Evolutionary conservation across 2,113 vertebrate species (phyloP).

Genomic region (Peucedramus taeniatus): DNA sequence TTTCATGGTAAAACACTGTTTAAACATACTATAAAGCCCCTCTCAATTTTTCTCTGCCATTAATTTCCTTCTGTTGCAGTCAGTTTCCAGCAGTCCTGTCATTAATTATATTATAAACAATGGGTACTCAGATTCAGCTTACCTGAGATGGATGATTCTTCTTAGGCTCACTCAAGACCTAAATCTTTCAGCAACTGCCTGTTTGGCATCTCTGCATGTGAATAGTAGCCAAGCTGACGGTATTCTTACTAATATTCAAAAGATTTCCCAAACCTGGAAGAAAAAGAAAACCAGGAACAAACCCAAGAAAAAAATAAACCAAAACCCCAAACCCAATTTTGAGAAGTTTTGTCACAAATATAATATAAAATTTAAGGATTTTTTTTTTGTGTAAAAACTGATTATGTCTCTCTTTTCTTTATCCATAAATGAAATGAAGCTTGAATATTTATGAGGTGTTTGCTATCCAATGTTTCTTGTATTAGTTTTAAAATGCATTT

Average conservation of each 20-base stretch:
- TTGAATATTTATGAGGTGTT: not conserved
- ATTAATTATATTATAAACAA: not conserved
- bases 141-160: not conserved
- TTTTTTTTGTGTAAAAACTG: not conserved
- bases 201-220: not conserved
- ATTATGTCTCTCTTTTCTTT: not conserved
- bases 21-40: not conserved
- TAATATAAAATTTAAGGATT: not conserved
- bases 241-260: not conserved
- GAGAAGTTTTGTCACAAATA: not conserved
- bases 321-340: not conserved
- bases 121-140: not conserved
- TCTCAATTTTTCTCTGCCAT: not conserved
- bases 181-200: not conserved
- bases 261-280: not conserved
- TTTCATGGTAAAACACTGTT: not conserved
- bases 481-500: not conserved
- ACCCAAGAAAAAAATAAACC: not conserved
- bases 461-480: not conserved
- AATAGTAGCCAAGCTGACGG: not conserved
- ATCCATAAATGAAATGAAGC: not conserved
- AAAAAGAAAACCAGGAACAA: not conserved
- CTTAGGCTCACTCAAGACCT: not conserved
- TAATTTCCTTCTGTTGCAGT: not conserved
- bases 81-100: not conserved